Conservation (phyloP, 30 jellyfish, hydroid and myxozoan species). For the Pseudorhiza aurosa region DNA sequence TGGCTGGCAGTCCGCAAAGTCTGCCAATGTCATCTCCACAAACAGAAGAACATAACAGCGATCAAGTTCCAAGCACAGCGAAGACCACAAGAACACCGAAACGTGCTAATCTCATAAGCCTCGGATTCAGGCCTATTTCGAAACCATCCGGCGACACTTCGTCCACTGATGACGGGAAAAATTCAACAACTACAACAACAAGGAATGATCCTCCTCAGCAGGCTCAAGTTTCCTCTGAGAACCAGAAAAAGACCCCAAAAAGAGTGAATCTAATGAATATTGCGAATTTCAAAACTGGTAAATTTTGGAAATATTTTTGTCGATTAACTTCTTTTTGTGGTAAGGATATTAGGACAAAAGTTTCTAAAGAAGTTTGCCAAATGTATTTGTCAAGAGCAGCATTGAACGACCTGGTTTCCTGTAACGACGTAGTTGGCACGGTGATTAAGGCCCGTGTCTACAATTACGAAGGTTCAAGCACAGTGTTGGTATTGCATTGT, state of each 20-base stretch:
- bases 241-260: constrained; percentile 13
- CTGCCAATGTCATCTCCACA: background rate
- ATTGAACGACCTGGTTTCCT: too few relatives aligned
- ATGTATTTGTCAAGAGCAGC: too few relatives aligned
- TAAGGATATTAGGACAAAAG: too few relatives aligned
- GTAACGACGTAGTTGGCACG: too few relatives aligned
- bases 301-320: too few relatives aligned
- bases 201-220: too few relatives aligned
- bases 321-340: too few relatives aligned
- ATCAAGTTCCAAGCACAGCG: background rate
- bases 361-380: too few relatives aligned
- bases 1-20: background rate
- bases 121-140: constrained; percentile 57
- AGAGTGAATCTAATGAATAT: constrained; percentile 27
- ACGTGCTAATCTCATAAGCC: constrained; percentile 72
- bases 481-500: too few relatives aligned
- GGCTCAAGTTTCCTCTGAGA: background rate
- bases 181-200: too few relatives aligned
- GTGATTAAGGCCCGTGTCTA: too few relatives aligned
- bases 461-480: too few relatives aligned
- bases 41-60: background rate
- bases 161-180: background rate
- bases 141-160: constrained; percentile 52
- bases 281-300: background rate
- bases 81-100: constrained; percentile 55